These are phyloP conservation scores for Physella acuta DNA, from an alignment of 1,140 invertebrate genomes.

Conservation along the genomic window DNA sequence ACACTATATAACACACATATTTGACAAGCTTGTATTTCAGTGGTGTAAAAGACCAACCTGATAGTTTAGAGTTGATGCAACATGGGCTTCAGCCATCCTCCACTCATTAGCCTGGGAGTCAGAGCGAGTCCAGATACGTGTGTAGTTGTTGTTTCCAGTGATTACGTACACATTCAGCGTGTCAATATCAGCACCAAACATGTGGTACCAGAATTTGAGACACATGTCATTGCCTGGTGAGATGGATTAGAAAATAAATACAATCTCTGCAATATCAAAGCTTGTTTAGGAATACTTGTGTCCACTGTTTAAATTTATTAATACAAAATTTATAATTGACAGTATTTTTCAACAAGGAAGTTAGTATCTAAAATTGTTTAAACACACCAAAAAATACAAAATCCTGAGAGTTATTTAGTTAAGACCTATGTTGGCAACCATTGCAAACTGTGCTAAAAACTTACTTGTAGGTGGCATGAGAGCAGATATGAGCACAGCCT, in stretches of 20 bases:
- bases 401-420: too few relatives aligned
- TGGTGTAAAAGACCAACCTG: slow-evolving; percentile 8
- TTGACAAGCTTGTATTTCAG: not conserved
- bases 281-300: too few relatives aligned
- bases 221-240: slow-evolving; percentile 32
- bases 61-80: slow-evolving; percentile 33
- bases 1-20: too few relatives aligned
- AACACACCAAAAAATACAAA: too few relatives aligned
- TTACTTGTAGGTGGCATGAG: slow-evolving; percentile 29
- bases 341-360: too few relatives aligned
- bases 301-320: too few relatives aligned
- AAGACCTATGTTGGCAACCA: too few relatives aligned
- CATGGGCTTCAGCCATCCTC: slow-evolving; percentile 38
- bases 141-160: slow-evolving; percentile 28
- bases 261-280: too few relatives aligned
- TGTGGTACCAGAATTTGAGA: slow-evolving; percentile 72
- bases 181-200: slow-evolving; percentile 68
- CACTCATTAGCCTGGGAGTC: slow-evolving; percentile 51
- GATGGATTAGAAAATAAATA: too few relatives aligned
- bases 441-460: too few relatives aligned
- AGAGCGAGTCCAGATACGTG: slow-evolving; percentile 48
- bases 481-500: slow-evolving; percentile 44
- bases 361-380: too few relatives aligned
- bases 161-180: slow-evolving; percentile 48
- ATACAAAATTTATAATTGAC: too few relatives aligned